Conservation (phyloP, 1,140 invertebrate genomes). For the Drosophila auraria region DNA sequence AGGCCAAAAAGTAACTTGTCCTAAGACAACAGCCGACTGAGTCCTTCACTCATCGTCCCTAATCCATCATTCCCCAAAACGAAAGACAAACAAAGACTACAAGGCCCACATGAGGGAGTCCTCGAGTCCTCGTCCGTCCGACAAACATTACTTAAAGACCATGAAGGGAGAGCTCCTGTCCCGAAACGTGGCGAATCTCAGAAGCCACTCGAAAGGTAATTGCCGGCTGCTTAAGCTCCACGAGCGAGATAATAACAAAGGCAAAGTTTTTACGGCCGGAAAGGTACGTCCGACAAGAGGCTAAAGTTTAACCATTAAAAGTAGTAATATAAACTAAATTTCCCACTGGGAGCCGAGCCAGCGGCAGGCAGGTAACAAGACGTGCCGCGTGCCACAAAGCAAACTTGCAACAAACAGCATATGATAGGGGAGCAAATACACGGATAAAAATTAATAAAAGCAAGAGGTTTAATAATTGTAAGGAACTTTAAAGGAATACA, state of each 20-base stretch:
- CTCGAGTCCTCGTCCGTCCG: slow-evolving; percentile 4
- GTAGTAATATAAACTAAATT: slow-evolving; percentile 93
- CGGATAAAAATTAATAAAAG: not conserved
- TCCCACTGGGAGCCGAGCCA: slow-evolving; percentile 86
- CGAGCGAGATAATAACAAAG: slow-evolving; percentile 72
- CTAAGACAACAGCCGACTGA: slow-evolving; percentile 58
- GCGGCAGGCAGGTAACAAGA: slow-evolving; percentile 39
- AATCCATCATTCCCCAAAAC: slow-evolving; percentile 54
- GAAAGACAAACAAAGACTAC: slow-evolving; percentile 39
- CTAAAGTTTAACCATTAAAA: slow-evolving; percentile 82
- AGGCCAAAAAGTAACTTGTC: slow-evolving; percentile 59
- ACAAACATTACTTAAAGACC: slow-evolving; percentile 54
- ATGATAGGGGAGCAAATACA: slow-evolving; percentile 2
- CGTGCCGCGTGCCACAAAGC: slow-evolving; percentile 22
- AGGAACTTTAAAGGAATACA: too few relatives aligned
- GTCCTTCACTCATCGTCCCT: slow-evolving; percentile 33
- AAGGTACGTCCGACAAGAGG: slow-evolving; percentile 20
- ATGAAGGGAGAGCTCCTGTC: slow-evolving; percentile 19
- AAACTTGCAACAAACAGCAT: slow-evolving; percentile 51
- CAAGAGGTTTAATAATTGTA: too few relatives aligned
- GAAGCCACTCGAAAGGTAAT: slow-evolving; percentile 79
- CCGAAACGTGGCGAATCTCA: slow-evolving; percentile 56
- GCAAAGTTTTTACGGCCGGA: slow-evolving; percentile 66
- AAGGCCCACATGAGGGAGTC: slow-evolving; percentile 37
- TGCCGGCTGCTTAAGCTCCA: slow-evolving; percentile 73